Base-by-base conservation (phyloP, 2,113 vertebrate species). In the Leiothrix lutea region DNA sequence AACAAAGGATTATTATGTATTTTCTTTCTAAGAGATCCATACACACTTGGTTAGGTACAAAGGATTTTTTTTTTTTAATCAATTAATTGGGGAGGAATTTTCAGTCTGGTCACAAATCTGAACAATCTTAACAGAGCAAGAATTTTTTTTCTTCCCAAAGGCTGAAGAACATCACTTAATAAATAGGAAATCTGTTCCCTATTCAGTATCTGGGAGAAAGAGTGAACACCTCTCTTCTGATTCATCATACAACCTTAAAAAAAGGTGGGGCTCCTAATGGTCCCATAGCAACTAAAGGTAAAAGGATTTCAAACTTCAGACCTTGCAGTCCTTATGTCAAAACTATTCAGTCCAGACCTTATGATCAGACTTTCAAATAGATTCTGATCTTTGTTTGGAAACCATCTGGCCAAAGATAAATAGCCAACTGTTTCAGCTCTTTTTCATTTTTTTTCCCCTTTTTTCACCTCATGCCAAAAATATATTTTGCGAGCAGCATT, bases 401-500 rank as follows among this genome's bases (percentile, higher is more conserved):
- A 84, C 94, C 96, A 95, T 96, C 90, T 97, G 96, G 89, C 31
- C 62, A 64, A 91, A 95, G 70, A 92, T 94, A 97, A 92, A 93
- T 90, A 95, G 90, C 71, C 77, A 96, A 92, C 74, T 91, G 75
- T 97, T 97, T 94, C 22, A 84, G 90, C 29, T 91, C 42, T 47
- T 16, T 79, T 35, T 40, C 6, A 12, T 80, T 14, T 79, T 92
- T 90, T 83, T 69, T 36, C 18, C 14, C 3, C 12, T 77, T 91
- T 66, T 90, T 74, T 80, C 64, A 70, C 80, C 42, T 79, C 31
- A 69, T 69, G 79, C 61, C 80, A 69, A 93, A 93, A 96, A 86
- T 57, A 66, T 54, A 45, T 78, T 93, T 90, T 88, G 40, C 33
- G 10, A 94, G 81, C 85, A 84, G 45, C 60, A 91, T 92, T 95